Evolutionary conservation across 2,888 invertebrate genomes (phyloP).

Genomic region (Cantharis rufa): DNA sequence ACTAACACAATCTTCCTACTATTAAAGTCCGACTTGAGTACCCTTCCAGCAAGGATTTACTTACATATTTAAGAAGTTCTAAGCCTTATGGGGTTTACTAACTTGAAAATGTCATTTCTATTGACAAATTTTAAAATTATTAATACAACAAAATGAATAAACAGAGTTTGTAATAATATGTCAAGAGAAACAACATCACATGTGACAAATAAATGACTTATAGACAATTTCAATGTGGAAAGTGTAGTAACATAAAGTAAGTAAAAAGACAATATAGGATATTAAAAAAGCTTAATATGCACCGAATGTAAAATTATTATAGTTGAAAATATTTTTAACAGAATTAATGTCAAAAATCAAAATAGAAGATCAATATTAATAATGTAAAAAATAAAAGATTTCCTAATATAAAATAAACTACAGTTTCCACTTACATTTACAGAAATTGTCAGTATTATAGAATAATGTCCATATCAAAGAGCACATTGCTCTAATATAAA

Average conservation of each 20-base stretch:
- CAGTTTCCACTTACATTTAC: constrained; percentile 24
- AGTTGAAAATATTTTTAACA: not conserved
- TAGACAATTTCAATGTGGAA: constrained; percentile 25
- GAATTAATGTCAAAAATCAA: not conserved
- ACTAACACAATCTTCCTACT: constrained; percentile 33
- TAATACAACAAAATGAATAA: not conserved
- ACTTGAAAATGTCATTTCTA: constrained; percentile 20
- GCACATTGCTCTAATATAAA: constrained; percentile 11
- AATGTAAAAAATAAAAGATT: not conserved
- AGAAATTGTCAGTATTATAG: constrained; percentile 24
- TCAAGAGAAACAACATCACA: constrained; percentile 13
- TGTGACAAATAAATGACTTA: constrained; percentile 21
- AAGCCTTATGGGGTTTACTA: constrained; percentile 33
- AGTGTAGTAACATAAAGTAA: constrained; percentile 25
- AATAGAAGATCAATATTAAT: too few species aligned
- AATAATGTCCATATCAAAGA: constrained; percentile 25
- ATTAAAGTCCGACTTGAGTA: constrained; percentile 46
- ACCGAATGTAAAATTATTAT: not conserved
- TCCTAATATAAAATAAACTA: constrained; percentile 17
- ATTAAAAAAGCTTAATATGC: not conserved
- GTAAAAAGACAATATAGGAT: not conserved
- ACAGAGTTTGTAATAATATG: constrained; percentile 7
- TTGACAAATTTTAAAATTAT: not conserved
- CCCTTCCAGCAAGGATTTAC: constrained; percentile 53
- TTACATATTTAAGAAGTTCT: constrained; percentile 28